Evolutionary conservation across 2,797 vertebrate genomes (phyloP).

Genomic region (Basileuterus tristriatus): DNA sequence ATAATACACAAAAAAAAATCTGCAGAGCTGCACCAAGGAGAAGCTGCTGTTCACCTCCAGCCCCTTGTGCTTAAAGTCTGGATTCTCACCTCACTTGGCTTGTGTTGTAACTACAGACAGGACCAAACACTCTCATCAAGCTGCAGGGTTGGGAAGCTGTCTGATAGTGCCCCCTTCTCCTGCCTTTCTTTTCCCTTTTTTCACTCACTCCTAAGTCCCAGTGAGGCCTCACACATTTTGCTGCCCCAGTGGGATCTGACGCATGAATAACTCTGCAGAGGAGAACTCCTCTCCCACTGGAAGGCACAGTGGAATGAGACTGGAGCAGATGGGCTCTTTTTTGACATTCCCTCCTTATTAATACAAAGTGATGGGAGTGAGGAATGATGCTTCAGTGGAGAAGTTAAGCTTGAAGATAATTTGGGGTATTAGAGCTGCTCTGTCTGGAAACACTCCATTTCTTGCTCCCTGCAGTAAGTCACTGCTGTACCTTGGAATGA

Average conservation of each 20-base stretch:
- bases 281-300: not conserved
- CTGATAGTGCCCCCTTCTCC: not conserved
- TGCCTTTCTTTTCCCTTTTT: not conserved
- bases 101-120: not conserved
- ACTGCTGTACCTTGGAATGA: not conserved
- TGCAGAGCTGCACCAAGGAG: not conserved
- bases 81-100: not conserved
- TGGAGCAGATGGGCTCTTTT: constrained; percentile 42
- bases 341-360: not conserved
- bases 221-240: not conserved
- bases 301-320: not conserved
- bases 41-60: not conserved
- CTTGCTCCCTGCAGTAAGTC: not conserved
- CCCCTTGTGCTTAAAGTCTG: not conserved
- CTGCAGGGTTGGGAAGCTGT: not conserved
- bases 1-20: not conserved
- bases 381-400: constrained; percentile 7
- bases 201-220: not conserved
- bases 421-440: not conserved
- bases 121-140: not conserved
- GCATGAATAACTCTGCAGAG: not conserved
- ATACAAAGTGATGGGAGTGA: constrained; percentile 17
- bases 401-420: constrained; percentile 46
- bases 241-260: not conserved
- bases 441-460: not conserved